These are phyloP conservation scores for Hipposideros armiger DNA, from an alignment of 2,113 vertebrate species.

Conservation along the genomic window DNA sequence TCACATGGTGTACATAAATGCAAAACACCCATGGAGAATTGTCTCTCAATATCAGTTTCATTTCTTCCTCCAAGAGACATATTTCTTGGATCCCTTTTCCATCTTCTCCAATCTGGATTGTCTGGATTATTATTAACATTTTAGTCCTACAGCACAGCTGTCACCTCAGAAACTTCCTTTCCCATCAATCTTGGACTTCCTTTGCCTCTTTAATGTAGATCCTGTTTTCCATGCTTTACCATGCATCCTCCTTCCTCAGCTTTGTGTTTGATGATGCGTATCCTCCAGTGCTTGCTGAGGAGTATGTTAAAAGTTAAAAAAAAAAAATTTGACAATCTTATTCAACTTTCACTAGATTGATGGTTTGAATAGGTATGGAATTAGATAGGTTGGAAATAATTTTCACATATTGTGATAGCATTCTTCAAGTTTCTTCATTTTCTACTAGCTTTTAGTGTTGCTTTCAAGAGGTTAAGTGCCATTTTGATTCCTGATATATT, in stretches of 20 bases:
- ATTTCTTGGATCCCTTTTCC: not conserved
- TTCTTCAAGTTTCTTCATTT: not conserved
- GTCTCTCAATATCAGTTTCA: not conserved
- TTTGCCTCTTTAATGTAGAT: not conserved
- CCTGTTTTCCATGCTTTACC: not conserved
- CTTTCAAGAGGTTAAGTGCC: not conserved
- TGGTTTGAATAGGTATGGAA: not conserved
- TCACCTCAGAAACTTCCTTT: not conserved
- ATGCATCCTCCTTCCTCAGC: not conserved
- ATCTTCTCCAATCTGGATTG: not conserved
- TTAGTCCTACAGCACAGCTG: not conserved
- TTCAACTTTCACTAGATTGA: not conserved
- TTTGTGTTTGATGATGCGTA: slow-evolving; percentile 7
- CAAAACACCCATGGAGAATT: not conserved
- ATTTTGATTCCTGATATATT: not conserved
- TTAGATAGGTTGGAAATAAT: not conserved
- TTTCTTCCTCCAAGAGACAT: not conserved
- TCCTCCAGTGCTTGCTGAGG: not conserved
- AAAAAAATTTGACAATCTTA: not conserved
- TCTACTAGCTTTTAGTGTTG: not conserved
- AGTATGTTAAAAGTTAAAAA: too few relatives aligned
- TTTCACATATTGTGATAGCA: not conserved
- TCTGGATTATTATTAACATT: slow-evolving; percentile 6
- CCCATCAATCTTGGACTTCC: not conserved
- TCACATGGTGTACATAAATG: not conserved